Evolutionary conservation across 2,113 vertebrate genomes (phyloP).

Genomic region (Platichthys flesus): DNA sequence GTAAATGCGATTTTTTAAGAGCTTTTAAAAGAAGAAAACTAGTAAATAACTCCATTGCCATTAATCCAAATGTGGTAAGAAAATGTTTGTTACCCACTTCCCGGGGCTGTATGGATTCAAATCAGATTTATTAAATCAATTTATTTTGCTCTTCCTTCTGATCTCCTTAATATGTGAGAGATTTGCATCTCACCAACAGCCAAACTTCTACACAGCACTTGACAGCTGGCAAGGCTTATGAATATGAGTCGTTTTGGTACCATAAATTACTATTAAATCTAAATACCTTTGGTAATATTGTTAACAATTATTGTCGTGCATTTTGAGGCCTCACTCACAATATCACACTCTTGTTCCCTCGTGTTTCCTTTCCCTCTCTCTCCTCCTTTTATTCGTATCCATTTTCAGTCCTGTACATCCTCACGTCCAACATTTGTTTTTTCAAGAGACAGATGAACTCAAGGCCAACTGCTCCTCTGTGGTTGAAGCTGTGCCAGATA

Average conservation of each 20-base stretch:
- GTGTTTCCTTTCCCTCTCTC: no score
- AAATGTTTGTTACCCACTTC: neutral
- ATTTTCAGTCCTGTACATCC: neutral
- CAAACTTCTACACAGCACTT: neutral
- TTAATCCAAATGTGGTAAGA: slow-evolving; percentile 26
- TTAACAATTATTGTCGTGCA: neutral
- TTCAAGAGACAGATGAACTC: neutral
- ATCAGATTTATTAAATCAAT: slow-evolving; percentile 35
- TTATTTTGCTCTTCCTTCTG: slow-evolving; percentile 12
- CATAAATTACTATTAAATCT: slow-evolving; percentile 5
- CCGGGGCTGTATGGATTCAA: neutral
- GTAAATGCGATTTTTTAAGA: neutral
- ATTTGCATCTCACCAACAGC: no score
- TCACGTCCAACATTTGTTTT: neutral
- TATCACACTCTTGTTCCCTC: no score
- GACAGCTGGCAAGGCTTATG: neutral
- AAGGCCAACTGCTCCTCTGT: neutral
- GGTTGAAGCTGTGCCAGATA: neutral
- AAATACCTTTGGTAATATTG: neutral
- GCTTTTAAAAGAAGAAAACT: no score
- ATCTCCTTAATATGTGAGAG: no score
- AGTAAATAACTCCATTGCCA: neutral
- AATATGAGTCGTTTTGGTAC: neutral
- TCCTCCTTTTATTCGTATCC: no score
- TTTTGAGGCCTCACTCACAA: neutral